Conservation (phyloP, 2,888 invertebrate genomes). For the Aphrophora alni region DNA sequence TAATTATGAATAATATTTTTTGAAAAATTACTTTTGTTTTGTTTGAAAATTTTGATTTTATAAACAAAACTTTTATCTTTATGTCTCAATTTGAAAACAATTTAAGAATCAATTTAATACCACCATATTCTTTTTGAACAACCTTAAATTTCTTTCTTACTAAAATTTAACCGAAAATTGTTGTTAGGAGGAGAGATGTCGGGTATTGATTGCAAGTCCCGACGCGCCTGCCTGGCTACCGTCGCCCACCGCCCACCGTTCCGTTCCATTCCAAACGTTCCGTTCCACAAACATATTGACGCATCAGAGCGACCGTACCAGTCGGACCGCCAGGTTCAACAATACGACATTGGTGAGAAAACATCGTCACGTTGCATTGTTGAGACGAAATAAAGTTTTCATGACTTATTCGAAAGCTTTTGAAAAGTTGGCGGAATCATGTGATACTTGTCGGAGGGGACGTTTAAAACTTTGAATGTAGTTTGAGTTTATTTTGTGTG, state of each 20-base stretch:
- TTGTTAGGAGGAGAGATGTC: background rate
- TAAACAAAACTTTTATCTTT: no score
- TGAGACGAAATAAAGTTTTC: background rate
- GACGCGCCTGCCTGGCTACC: constrained; percentile 9
- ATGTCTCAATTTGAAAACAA: no score
- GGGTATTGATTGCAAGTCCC: background rate
- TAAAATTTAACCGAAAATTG: background rate
- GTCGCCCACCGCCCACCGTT: background rate
- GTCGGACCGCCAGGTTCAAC: background rate
- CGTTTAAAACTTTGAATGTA: background rate
- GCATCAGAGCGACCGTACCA: background rate
- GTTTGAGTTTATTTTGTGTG: background rate
- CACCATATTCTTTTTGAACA: background rate
- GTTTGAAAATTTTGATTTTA: no score
- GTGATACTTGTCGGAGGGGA: background rate
- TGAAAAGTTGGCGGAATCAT: background rate
- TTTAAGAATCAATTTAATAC: no score
- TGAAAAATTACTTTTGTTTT: no score
- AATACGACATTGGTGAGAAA: background rate
- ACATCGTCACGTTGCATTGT: background rate
- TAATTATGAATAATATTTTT: no score
- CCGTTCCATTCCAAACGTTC: background rate
- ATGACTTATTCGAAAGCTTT: background rate
- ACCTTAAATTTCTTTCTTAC: background rate
- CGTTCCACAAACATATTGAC: background rate